Evolutionary conservation across 1,140 invertebrate genomes (phyloP).

Genomic region (Microplitis demolitor): DNA sequence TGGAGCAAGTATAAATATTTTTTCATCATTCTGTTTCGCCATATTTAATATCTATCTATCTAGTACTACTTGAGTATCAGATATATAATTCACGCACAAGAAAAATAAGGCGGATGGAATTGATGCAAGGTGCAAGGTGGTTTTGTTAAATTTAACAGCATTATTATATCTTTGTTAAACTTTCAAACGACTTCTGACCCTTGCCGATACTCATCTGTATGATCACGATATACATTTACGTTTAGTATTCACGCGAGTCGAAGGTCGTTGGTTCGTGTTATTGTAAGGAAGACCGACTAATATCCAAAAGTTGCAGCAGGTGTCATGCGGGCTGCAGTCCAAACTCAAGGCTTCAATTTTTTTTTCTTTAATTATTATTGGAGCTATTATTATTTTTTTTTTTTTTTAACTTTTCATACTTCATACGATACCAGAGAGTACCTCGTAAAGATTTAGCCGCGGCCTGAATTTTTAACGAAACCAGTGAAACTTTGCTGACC

Average conservation of each 20-base stretch:
- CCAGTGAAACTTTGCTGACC: slow-evolving; percentile 12
- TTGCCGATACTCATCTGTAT: not conserved
- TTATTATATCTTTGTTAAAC: not conserved
- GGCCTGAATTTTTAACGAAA: slow-evolving; percentile 25
- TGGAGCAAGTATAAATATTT: too few species aligned
- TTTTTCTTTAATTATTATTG: not conserved
- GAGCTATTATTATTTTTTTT: not conserved
- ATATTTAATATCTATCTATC: too few species aligned
- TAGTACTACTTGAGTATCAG: too few species aligned
- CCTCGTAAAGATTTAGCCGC: slow-evolving; percentile 24
- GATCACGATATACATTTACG: slow-evolving; percentile 16
- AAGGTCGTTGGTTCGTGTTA: slow-evolving; percentile 4
- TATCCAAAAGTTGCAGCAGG: slow-evolving; percentile 19
- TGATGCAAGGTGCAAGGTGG: slow-evolving; percentile 9
- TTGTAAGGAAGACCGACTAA: slow-evolving; percentile 3
- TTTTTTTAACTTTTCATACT: slow-evolving; percentile 12
- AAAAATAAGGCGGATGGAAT: not conserved
- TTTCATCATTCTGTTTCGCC: too few species aligned
- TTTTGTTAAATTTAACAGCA: not conserved
- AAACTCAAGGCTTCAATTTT: slow-evolving; percentile 3
- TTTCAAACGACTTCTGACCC: slow-evolving; percentile 21
- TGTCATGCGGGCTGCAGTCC: slow-evolving; percentile 18
- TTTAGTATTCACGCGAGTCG: slow-evolving; percentile 16
- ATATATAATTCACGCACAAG: too few species aligned
- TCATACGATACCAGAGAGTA: slow-evolving; percentile 19